phyloP scores from a whole-genome alignment of 2,797 vertebrate species.

The Poecile montanus region DNA sequence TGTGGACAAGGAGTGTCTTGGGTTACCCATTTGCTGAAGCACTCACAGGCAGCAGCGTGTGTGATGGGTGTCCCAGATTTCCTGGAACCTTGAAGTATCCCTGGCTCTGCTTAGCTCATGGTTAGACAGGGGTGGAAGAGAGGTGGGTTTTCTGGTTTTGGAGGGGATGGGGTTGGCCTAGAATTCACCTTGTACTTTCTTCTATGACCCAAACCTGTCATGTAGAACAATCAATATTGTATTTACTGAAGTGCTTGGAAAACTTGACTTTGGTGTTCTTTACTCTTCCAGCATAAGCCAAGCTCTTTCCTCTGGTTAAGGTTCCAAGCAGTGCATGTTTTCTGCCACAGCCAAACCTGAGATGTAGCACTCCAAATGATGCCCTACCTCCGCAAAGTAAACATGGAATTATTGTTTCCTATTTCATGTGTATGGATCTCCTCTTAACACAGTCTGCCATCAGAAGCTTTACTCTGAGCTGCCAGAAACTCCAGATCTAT shows the following conservation, averaged over 20 bases:
- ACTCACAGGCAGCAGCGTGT: neutral
- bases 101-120: neutral
- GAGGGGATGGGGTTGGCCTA: neutral
- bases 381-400: neutral
- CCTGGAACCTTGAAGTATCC: neutral
- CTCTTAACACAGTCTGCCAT: neutral
- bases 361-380: neutral
- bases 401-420: neutral
- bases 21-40: neutral
- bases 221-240: neutral
- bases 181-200: neutral
- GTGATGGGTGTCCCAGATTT: neutral
- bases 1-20: neutral
- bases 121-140: neutral
- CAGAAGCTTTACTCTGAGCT: neutral
- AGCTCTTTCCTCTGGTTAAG: neutral
- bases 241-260: neutral
- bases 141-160: neutral
- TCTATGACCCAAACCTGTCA: neutral
- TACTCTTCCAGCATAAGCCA: neutral
- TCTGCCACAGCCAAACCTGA: neutral
- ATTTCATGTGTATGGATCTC: neutral
- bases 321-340: neutral
- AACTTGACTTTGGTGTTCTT: neutral
- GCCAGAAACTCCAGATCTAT: neutral